Base-by-base conservation (phyloP, 2,113 vertebrate species). In the Dipodomys merriami region DNA sequence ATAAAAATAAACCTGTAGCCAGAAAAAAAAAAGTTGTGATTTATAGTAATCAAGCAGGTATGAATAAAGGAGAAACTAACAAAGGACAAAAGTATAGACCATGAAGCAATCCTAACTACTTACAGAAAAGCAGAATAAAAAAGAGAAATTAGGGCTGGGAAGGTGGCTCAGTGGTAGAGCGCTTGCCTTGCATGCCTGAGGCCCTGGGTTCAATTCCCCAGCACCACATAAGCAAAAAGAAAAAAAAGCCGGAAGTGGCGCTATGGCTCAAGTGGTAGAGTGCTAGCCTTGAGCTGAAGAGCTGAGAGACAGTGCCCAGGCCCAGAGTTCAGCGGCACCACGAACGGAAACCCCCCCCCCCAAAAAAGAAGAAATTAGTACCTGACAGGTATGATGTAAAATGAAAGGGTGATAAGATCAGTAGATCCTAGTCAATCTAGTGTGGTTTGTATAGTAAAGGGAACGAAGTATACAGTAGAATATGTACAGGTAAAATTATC, bases 1-100 rank as follows among this genome's bases (percentile, higher is more conserved):
- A 49, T 12, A 49, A 49, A 49, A 49, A 39, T 39, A 39, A 53
- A 92, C 13, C 12, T 39, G 39, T 6, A 49, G 12, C 12, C 12
- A 49, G 12, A 49, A 49, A 49, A 49, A 49, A 49, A 49, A 49
- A 83, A 22, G 33, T 76, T 22, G 35, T 92, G 81, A 86, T 30
- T 85, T 33, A 73, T 25, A 23, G 9, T 72, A 76, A 81, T 87
- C 35, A 95, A 78, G 72, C 44, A 94, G 83, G 12, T 44, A 74
- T 2, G 88, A 79, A 60, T 46, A 94, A 85, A 76, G 30, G 29
- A 88, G 64, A 89, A 33, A 84, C 5, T 49, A 78, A 39, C 35
- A 84, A 46, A 91, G 23, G 35, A 84, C 35, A 7, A 91, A 39
- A 74, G 7, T 76, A 30, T 18, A 86, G 33, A 6, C 13, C 49